These are phyloP conservation scores for Caloenas nicobarica DNA, from an alignment of 2,113 vertebrate genomes.

Conservation along the genomic window DNA sequence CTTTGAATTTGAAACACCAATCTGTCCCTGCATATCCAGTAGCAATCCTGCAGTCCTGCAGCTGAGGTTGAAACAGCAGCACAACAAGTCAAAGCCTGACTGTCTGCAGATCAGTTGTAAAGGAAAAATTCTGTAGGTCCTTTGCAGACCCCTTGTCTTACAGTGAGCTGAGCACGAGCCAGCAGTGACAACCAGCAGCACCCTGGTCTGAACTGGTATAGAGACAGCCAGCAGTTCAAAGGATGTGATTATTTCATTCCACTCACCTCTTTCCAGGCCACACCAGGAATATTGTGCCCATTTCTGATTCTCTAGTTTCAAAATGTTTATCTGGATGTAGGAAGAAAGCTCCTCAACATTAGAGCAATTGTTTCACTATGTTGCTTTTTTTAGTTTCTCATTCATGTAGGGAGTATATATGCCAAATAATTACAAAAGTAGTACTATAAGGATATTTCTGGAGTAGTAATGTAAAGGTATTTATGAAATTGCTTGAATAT, in stretches of 20 bases:
- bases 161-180: neutral
- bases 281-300: neutral
- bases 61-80: neutral
- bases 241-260: neutral
- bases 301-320: neutral
- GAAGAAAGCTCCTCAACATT: neutral
- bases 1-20: too few relatives aligned
- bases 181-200: neutral
- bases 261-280: neutral
- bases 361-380: neutral
- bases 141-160: neutral
- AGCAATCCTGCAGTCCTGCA: neutral
- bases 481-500: neutral
- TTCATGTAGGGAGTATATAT: neutral
- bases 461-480: neutral
- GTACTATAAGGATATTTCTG: neutral
- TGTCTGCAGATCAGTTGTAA: neutral
- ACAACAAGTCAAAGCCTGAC: neutral
- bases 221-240: neutral
- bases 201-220: neutral
- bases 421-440: neutral
- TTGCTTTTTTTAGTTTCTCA: neutral
- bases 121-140: neutral
- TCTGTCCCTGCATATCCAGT: too few relatives aligned
- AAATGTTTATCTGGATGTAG: neutral